Conservation (phyloP, 1,140 invertebrate genomes). For the Tyrophagus putrescentiae region DNA sequence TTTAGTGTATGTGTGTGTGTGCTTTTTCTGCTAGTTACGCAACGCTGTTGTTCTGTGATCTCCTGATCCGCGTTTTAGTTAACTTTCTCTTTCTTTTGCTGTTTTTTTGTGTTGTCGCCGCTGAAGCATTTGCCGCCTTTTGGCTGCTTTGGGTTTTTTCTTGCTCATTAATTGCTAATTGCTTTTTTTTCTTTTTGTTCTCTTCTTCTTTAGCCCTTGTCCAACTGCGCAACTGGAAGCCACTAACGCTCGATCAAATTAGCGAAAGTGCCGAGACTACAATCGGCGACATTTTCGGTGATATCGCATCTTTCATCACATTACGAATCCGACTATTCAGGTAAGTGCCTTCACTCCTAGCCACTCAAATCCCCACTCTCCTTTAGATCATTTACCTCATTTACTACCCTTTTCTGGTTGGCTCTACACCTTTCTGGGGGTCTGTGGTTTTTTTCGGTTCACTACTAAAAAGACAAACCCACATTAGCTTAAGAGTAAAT, state of each 20-base stretch:
- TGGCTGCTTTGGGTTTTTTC: no score
- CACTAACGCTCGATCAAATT: constrained; percentile 70
- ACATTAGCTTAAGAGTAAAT: no score
- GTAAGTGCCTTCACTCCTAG: constrained; percentile 31
- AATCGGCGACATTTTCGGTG: constrained; percentile 77
- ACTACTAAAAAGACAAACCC: no score
- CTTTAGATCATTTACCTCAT: constrained; percentile 2
- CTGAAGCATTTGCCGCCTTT: no score
- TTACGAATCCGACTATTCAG: constrained; percentile 72
- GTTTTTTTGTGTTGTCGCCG: no score
- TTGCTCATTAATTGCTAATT: no score
- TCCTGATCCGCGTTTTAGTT: not conserved
- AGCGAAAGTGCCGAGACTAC: constrained; percentile 67
- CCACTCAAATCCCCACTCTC: not conserved
- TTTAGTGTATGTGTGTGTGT: no score
- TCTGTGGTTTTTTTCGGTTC: no score
- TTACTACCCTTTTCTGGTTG: no score
- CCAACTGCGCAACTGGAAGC: constrained; percentile 84
- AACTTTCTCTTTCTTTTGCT: not conserved
- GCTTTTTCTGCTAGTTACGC: no score
- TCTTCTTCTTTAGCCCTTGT: constrained; percentile 48
- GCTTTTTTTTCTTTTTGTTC: constrained; percentile 1
- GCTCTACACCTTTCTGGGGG: no score
- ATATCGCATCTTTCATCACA: constrained; percentile 74
- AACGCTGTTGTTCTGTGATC: no score